phyloP scores from a whole-genome alignment of 64 coral and sea anemone genomes.

The Montipora cactus region DNA sequence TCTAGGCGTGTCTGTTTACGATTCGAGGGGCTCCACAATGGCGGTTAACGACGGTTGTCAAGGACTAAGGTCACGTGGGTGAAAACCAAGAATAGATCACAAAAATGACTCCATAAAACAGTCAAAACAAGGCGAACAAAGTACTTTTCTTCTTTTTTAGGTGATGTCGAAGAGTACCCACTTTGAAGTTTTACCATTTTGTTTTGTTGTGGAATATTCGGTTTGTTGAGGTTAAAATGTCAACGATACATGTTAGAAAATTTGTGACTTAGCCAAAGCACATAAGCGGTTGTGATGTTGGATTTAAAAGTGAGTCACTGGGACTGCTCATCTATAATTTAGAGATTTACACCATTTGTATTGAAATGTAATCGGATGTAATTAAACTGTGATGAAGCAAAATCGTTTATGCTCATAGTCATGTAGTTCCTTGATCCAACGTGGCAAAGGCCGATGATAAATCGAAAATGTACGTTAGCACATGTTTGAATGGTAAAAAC shows the following conservation, averaged over 20 bases:
- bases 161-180: slow-evolving; percentile 12
- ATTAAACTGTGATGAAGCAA: background rate
- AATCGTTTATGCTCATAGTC: slow-evolving; percentile 5
- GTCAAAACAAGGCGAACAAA: slow-evolving; percentile 6
- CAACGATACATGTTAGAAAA: background rate
- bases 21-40: no score
- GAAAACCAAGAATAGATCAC: no score
- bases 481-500: background rate
- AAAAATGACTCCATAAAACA: background rate
- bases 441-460: background rate
- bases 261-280: background rate
- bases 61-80: no score
- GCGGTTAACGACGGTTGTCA: no score
- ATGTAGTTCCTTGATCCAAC: background rate
- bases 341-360: slow-evolving; percentile 6
- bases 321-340: background rate
- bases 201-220: slow-evolving; percentile 5
- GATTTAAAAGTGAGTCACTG: background rate
- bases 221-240: slow-evolving; percentile 8
- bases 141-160: slow-evolving; percentile 11
- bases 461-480: background rate
- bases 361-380: slow-evolving; percentile 3
- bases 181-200: slow-evolving; percentile 13
- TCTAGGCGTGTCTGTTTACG: no score
- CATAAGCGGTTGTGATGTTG: slow-evolving; percentile 1